Base-by-base conservation (phyloP, 1,140 invertebrate genomes). In the Lordiphosa mommai region DNA sequence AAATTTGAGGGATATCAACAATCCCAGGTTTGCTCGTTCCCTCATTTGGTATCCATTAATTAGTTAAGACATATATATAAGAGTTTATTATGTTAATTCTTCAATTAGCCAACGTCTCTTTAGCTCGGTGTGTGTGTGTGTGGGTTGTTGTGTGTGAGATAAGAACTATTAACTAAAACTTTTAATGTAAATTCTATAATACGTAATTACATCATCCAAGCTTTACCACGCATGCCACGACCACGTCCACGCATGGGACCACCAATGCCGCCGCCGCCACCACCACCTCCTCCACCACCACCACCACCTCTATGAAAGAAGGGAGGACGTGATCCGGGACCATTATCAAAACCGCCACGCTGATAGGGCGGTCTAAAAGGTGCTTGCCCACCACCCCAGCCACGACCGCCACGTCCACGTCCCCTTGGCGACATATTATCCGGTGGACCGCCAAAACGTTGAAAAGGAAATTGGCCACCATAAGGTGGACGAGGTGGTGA, bases 191-290 rank as follows among this genome's bases (percentile, higher is more conserved):
- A 66, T 6, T 51, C 40, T 70, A 70, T 41, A 70, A 74, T 82
- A 72, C 52, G 53, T 66, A 59, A 84, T 87, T 86, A 86, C 77
- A 84, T 76, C 76, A 80, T 79, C 86, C 86, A 88, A 63, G 76
- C 55, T 77, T 77, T 87, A 84, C 86, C 80, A 52, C 85, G 85
- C 76, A 82, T 87, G 48, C 23, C 23, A 27, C 86, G 80, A 14
- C 80, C 72, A 33, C 71, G 64, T 9, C 73, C 44, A 20, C 79
- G 47, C 61, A 70, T 69, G 6, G 73, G 76, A 20, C 79, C 85
- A 6, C 85, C 72, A 8, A 55, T 58, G 7, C 61, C 44, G 4
- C 59, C 59, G 12, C 73, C 67, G 7, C 64, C 57, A 1, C 72
- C 66, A 44, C 10, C 66, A 5, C 63, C 57, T 5, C 72, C 65